phyloP scores from a whole-genome alignment of 1,140 invertebrate genomes.

The Drosophila tropicalis region DNA sequence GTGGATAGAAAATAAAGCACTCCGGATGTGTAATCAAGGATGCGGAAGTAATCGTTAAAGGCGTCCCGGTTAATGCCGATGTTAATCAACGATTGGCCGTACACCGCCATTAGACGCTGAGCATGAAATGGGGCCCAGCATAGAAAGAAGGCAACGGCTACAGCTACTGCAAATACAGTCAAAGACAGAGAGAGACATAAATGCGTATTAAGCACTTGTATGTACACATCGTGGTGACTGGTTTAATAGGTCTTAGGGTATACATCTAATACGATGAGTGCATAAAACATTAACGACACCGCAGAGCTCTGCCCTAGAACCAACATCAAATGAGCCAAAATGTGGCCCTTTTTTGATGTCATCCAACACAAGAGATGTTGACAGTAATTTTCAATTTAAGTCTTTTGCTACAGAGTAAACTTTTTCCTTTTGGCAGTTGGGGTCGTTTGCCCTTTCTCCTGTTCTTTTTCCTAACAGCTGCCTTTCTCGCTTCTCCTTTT shows the following conservation, averaged over 20 bases:
- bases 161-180: constrained; percentile 89
- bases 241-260: constrained; percentile 31
- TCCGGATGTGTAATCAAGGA: constrained; percentile 88
- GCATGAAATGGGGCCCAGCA: constrained; percentile 98
- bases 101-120: constrained; percentile 91
- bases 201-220: constrained; percentile 30
- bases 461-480: neutral
- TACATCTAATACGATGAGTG: constrained; percentile 14
- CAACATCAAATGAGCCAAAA: neutral
- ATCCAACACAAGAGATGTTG: constrained; percentile 52
- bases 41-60: constrained; percentile 84
- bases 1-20: constrained; percentile 89
- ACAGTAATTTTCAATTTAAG: constrained; percentile 68
- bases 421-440: constrained; percentile 31
- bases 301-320: neutral
- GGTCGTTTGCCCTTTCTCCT: neutral
- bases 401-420: constrained; percentile 38
- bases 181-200: constrained; percentile 25
- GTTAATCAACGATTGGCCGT: constrained; percentile 84
- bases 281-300: constrained; percentile 45
- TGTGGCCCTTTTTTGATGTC: constrained; percentile 49
- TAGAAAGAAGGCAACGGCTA: constrained; percentile 96
- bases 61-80: constrained; percentile 82
- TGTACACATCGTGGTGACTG: constrained; percentile 14
- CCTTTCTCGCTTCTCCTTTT: neutral